Base-by-base conservation (phyloP, 2,888 invertebrate genomes). In the Tortrix viridana region DNA sequence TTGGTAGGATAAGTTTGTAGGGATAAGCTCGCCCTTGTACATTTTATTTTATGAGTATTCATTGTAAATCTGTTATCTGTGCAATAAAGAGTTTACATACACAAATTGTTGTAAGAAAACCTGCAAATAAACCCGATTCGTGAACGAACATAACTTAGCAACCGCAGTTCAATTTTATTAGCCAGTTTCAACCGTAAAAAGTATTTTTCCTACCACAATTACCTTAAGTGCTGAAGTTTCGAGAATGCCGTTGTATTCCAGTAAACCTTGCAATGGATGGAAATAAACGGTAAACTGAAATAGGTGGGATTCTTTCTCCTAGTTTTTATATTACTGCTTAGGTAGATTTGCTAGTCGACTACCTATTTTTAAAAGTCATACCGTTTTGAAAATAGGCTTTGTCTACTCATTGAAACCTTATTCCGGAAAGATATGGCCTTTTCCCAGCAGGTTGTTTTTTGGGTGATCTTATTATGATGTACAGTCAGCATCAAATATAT, bases 201-300 rank as follows among this genome's bases (percentile, higher is more conserved):
- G 65, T 65, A 65, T 61, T 69, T 68, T 63, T 66, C 52, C 50
- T 57, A 47, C 43, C 52, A 82, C 82, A 85, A 85, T 87, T 86
- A 86, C 77, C 71, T 75, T 81, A 77, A 86, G 84, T 86, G 82
- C 77, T 71, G 74, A 82, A 83, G 75, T 80, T 81, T 72, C 74
- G 71, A 67, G 71, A 74, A 76, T 68, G 65, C 73, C 70, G 70
- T 50, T 59, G 52, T 59, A 59, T 59, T 55, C 58, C 64, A 50
- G 54, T 64, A 64, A 64, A 49, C 54, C 59, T 59, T 54, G 60
- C 54, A 37, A 43, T 64, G 49, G 41, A 55, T 49, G 54, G 26
- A 59, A 64, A 64, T 63, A 63, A 63, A 63, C 47, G 62, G 38
- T 53, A 52, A 63, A 53, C 26, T 53, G 47, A 52, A 58, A 63